phyloP scores from a whole-genome alignment of 2,888 invertebrate genomes.

The Drosophila anomelani region DNA sequence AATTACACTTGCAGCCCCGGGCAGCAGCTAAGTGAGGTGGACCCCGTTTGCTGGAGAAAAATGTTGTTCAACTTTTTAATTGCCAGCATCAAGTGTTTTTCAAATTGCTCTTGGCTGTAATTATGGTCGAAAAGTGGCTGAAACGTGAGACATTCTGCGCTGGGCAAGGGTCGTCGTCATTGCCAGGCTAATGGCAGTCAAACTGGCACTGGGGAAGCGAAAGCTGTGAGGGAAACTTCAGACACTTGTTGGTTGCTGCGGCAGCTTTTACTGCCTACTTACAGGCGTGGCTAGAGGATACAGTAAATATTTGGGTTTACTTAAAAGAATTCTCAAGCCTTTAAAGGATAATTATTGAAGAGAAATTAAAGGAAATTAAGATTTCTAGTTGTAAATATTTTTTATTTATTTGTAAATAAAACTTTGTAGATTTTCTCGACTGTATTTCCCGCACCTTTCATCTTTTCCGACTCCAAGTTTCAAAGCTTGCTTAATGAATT shows the following conservation, averaged over 20 bases:
- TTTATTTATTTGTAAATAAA: no score
- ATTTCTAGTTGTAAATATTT: no score
- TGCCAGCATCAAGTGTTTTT: conserved; percentile 81
- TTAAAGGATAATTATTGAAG: background rate
- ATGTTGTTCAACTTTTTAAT: conserved; percentile 80
- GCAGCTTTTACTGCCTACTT: conserved; percentile 43
- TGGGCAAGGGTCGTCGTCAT: conserved; percentile 61
- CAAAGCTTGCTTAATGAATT: conserved; percentile 62
- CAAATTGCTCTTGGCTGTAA: conserved; percentile 80
- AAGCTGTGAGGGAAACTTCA: conserved; percentile 61
- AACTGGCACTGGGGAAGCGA: conserved; percentile 12
- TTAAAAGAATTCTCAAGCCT: no score
- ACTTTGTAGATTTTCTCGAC: background rate
- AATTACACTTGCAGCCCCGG: conserved; percentile 80
- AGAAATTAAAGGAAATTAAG: no score
- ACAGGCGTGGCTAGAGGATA: conserved; percentile 13
- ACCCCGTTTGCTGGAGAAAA: conserved; percentile 54
- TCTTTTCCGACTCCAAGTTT: conserved; percentile 14
- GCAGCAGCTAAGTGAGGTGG: conserved; percentile 44
- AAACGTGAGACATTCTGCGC: conserved; percentile 75
- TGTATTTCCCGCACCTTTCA: conserved; percentile 25
- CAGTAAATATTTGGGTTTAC: background rate
- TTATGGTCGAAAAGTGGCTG: conserved; percentile 78
- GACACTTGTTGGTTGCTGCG: conserved; percentile 68
- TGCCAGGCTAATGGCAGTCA: conserved; percentile 36